These are phyloP conservation scores for Casuarius casuarius DNA, from an alignment of 2,113 vertebrate species.

Conservation along the genomic window DNA sequence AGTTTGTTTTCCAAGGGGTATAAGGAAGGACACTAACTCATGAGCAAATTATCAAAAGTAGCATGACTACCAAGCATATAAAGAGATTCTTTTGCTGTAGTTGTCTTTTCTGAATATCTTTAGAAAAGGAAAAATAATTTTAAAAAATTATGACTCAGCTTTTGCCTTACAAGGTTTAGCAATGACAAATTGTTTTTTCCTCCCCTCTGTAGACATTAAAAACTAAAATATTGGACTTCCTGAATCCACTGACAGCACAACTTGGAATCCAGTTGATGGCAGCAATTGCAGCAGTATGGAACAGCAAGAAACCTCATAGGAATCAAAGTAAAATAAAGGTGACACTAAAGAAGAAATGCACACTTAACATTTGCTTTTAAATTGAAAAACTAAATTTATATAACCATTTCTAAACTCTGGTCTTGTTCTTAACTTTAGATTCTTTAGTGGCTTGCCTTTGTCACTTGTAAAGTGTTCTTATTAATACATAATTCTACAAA, in stretches of 20 bases:
- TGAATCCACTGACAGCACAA: constrained; percentile 86
- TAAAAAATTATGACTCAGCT: not conserved
- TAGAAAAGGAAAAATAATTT: not conserved
- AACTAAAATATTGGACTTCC: constrained; percentile 90
- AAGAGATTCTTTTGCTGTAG: not conserved
- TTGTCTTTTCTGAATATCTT: not conserved
- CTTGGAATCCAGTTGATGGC: constrained; percentile 90
- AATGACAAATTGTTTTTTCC: not conserved
- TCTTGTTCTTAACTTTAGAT: not conserved
- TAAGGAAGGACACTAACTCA: not conserved
- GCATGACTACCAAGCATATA: not conserved
- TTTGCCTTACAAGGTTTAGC: not conserved
- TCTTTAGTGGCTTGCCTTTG: no score
- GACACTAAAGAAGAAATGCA: not conserved
- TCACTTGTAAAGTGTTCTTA: not conserved
- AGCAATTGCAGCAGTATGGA: constrained; percentile 91
- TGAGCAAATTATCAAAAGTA: not conserved
- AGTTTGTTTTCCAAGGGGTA: not conserved
- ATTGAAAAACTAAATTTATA: not conserved
- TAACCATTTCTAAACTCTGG: not conserved
- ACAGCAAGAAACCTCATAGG: constrained; percentile 83
- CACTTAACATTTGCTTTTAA: no score
- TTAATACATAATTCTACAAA: not conserved
- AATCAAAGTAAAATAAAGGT: constrained; percentile 87
- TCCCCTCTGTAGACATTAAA: constrained; percentile 81